Base-by-base conservation (phyloP, 2,797 vertebrate species). In the Brachyrhaphis roseni region DNA sequence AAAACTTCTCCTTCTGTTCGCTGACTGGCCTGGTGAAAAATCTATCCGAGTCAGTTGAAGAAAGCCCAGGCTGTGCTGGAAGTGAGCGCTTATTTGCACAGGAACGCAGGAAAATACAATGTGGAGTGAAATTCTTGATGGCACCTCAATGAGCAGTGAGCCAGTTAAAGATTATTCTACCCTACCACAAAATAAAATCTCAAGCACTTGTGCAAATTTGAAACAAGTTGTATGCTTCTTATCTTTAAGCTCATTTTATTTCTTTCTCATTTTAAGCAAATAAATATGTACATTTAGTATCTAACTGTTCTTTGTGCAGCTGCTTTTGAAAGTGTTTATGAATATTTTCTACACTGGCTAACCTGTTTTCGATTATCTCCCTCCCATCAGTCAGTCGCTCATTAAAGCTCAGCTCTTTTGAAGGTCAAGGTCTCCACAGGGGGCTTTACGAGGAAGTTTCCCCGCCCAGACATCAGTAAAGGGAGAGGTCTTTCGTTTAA, bases 391-490 rank as follows among this genome's bases (percentile, higher is more conserved):
- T n/a, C 5, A 28, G 4, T 43, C 2, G 13, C 39, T 70, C 66
- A 26, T 70, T 70, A 70, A 43, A 70, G 11, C 68, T 71, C 26
- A 71, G 41, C 12, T 45, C 41, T 71, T 71, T 5, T 71, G 43
- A 71, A 71, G 41, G 68, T 71, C 41, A 45, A 71, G 13, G 41
- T 71, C 41, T 51, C 83, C 43, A n/a, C 74, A 49, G 36, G 59
- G 68, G 23, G 70, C 55, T 78, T 83, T 83, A 73, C 57, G 70
- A 82, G 28, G 71, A 83, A 53, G 39, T 47, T 79, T 49, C 20
- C 45, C 53, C 76, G 8, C 72, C 28, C 41, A 62, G 2, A 82
- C 68, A 77, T 71, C 68, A 71, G 46, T 26, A 76, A 53, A 76
- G 62, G 47, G 77, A 82, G 72, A 45, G 0, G 51, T 57, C 51